A percentile compares a stretch with the other conserved stretches of the same genome.
These are phyloP conservation scores for Scrobipalpa costella DNA, from an alignment of 2,888 invertebrate species.

Conservation along the genomic window DNA sequence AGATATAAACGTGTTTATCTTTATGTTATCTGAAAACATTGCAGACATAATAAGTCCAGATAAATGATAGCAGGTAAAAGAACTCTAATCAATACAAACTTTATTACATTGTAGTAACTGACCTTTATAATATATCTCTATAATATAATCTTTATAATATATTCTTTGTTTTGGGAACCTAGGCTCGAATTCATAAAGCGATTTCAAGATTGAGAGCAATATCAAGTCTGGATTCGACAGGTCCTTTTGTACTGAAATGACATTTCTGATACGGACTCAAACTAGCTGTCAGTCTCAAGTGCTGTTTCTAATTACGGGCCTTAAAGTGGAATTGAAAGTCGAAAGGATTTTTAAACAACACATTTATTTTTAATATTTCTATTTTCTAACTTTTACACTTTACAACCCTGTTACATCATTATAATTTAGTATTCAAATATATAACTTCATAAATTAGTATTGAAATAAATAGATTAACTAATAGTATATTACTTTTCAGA, in stretches of 20 bases:
- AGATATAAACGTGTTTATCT: not conserved
- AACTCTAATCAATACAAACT: too few species aligned
- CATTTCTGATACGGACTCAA: too few species aligned
- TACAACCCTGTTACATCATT: slow-evolving; percentile 63
- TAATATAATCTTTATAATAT: too few species aligned
- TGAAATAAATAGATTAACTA: slow-evolving; percentile 16
- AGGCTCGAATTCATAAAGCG: too few species aligned
- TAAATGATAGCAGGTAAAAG: not conserved
- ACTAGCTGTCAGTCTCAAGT: too few species aligned
- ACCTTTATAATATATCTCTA: too few species aligned
- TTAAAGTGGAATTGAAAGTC: slow-evolving; percentile 27
- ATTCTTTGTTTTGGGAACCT: too few species aligned
- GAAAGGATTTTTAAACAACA: slow-evolving; percentile 46
- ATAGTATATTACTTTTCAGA: slow-evolving; percentile 2
- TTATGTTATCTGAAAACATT: not conserved
- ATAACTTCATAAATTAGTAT: not conserved
- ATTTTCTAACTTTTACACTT: slow-evolving; percentile 41
- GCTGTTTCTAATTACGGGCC: too few species aligned
- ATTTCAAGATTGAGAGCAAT: too few species aligned
- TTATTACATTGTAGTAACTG: too few species aligned
- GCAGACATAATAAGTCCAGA: slow-evolving; percentile 16
- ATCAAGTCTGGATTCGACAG: too few species aligned
- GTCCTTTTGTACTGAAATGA: too few species aligned
- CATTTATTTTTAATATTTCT: slow-evolving; percentile 64
- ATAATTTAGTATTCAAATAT: slow-evolving; percentile 36